A percentile compares a stretch with the other conserved stretches of the same genome.
These are phyloP conservation scores for Lamprotornis superbus DNA, from an alignment of 2,113 vertebrate species.

Conservation along the genomic window DNA sequence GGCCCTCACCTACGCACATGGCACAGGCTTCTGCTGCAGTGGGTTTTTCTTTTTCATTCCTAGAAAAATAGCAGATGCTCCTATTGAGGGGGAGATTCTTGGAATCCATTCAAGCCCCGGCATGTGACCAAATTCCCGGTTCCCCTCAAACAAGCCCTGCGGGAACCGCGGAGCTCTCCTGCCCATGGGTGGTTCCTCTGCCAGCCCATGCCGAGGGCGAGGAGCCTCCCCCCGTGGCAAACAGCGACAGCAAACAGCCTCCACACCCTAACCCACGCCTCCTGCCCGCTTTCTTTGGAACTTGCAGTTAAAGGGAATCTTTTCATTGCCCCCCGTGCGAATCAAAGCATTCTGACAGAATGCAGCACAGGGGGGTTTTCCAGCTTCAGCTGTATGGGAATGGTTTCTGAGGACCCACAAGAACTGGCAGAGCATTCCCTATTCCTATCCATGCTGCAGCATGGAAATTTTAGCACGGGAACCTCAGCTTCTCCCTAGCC, in stretches of 20 bases:
- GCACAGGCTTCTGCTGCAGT: not conserved
- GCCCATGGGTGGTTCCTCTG: not conserved
- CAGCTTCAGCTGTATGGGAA: not conserved
- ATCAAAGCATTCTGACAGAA: not conserved
- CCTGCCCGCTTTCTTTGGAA: not conserved
- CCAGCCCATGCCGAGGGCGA: rapidly evolving
- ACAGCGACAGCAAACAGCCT: not conserved
- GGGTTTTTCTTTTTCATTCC: not conserved
- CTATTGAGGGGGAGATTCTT: slow-evolving; percentile 11
- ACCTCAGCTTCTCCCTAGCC: not conserved
- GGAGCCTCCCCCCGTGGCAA: not conserved
- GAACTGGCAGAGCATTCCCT: not conserved
- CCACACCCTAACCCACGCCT: not conserved
- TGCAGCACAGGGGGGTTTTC: rapidly evolving
- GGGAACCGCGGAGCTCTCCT: not conserved
- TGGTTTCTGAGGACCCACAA: not conserved
- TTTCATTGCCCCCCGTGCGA: rapidly evolving
- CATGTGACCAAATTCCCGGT: not conserved
- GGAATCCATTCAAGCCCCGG: not conserved
- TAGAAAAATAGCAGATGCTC: slow-evolving; percentile 55
- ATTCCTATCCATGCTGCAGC: not conserved
- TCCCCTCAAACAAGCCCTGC: not conserved
- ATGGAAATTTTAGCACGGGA: rapidly evolving
- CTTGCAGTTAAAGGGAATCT: not conserved
- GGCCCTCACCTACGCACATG: not conserved